These are phyloP conservation scores for Lysandra bellargus DNA, from an alignment of 2,888 invertebrate genomes.

Conservation along the genomic window DNA sequence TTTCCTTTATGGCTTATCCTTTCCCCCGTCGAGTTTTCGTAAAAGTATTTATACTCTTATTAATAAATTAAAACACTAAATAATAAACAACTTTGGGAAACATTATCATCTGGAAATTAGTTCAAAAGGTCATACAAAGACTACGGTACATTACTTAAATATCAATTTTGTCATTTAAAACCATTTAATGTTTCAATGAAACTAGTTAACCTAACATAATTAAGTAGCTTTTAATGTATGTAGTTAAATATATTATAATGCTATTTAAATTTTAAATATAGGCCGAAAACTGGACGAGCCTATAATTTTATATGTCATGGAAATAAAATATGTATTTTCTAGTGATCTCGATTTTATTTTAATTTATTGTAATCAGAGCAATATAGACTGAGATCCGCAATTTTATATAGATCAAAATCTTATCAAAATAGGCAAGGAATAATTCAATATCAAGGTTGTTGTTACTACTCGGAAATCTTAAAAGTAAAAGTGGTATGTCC, in stretches of 20 bases:
- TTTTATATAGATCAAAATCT: neutral
- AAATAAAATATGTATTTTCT: neutral
- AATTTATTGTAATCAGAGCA: neutral
- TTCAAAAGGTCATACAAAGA: neutral
- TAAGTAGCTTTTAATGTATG: neutral
- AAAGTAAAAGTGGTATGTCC: too few relatives aligned
- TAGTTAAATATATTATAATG: conserved; percentile 5
- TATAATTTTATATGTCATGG: conserved; percentile 12
- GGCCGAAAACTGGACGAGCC: neutral
- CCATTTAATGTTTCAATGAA: conserved; percentile 4
- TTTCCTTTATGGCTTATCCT: neutral
- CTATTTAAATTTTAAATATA: neutral
- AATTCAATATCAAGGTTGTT: neutral
- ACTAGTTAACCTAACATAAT: neutral
- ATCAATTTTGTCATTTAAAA: neutral
- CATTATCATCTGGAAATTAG: neutral
- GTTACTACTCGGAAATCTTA: too few relatives aligned
- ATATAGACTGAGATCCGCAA: neutral
- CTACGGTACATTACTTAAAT: neutral
- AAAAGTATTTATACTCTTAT: neutral
- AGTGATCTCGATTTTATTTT: neutral
- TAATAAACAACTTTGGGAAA: neutral
- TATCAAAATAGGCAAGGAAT: neutral
- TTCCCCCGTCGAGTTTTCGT: too few relatives aligned
- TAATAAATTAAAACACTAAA: neutral